Percentiles rank a stretch among this genome's conserved stretches.
Evolutionary conservation across 2,797 vertebrate genomes (phyloP).

Genomic region (Argentina silus): DNA sequence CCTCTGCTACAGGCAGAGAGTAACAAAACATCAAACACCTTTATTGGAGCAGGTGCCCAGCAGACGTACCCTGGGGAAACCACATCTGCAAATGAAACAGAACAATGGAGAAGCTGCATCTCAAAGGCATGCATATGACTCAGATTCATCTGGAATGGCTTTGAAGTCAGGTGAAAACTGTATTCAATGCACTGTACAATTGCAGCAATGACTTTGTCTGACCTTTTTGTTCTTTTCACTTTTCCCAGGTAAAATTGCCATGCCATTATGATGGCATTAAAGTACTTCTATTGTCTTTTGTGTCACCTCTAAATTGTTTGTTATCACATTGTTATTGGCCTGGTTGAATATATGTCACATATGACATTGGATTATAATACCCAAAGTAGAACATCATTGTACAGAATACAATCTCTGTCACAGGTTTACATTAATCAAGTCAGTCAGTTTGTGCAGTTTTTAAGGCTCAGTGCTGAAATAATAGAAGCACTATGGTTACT

Average conservation of each 20-base stretch:
- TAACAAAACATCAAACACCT: conserved; percentile 3
- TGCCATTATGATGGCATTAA: neutral
- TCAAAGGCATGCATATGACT: neutral
- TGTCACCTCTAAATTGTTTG: no score
- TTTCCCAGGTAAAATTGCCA: neutral
- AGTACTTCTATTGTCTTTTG: no score
- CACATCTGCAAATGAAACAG: neutral
- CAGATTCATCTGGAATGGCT: neutral
- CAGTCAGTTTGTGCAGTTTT: neutral
- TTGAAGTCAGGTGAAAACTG: neutral
- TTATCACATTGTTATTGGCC: no score
- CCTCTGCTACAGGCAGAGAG: neutral
- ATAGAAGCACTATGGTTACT: neutral
- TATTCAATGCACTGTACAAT: neutral
- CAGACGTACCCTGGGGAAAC: neutral
- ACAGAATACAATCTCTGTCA: no score
- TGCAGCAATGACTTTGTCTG: neutral
- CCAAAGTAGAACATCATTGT: no score
- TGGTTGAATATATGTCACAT: no score
- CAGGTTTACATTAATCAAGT: no score
- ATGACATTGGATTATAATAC: no score
- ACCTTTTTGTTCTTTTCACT: no score
- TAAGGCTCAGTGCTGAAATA: neutral
- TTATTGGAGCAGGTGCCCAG: neutral
- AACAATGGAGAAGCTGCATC: neutral